Evolutionary conservation across 2,797 vertebrate species (phyloP), one percentile per base, ranked within the genome.

Genomic region (Sebastes elongatus): DNA sequence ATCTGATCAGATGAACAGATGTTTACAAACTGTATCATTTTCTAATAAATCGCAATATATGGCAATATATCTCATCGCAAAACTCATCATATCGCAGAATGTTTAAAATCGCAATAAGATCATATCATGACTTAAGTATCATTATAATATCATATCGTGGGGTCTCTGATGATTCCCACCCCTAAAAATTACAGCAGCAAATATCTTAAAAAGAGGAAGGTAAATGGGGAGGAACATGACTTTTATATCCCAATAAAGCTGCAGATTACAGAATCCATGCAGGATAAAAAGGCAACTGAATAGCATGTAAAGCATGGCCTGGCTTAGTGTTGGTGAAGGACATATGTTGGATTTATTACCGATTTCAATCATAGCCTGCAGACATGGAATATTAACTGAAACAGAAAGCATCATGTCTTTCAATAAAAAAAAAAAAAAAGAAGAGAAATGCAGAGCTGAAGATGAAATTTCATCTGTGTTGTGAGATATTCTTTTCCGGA

Each of bases 391-490:
- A 42, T 71, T 72, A 88, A 73, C 27, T 82, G 83, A 90, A 92
- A 83, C 35, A 91, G 76, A 91, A 88, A 62, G 28, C 25, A 65
- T 38, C 67, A 16, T 71, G 25, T 83, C 62, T 85, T 73, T n/a
- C 32, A 16, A 14, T 23, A 27, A 53, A 59, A 60, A 78, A 75
- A 73, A 60, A 78, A 75, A 75, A 25, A 69, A 20, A 66, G 68
- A 81, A 69, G 22, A 66, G 68, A 83, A 78, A 33, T 68, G 56
- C 80, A 76, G 74, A 82, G 35, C 59, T n/a, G 20, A 60, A 85
- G 88, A 92, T 92, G 79, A 94, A 88, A 94, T 92, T 92, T 92
- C 86, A 91, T 91, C 84, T 72, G 71, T 69, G 86, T 85, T 89
- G 91, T 81, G 91, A 92, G 81, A 89, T 92, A 71, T 88, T 87